Evolutionary conservation across 2,797 vertebrate species (phyloP), one percentile per base, ranked within the genome.

Genomic region (Acipenser ruthenus): DNA sequence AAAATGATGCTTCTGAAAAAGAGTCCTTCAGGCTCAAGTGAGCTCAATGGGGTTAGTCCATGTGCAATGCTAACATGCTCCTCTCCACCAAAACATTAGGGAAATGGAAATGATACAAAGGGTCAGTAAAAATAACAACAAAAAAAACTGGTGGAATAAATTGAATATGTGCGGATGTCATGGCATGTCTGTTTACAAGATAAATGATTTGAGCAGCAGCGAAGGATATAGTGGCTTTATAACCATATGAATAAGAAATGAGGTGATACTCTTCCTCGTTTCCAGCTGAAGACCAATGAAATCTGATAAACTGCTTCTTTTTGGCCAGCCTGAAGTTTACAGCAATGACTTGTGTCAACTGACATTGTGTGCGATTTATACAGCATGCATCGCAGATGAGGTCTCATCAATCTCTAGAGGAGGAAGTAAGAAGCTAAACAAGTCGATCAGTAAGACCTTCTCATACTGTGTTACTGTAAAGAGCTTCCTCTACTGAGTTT

Each of bases 231-330:
- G 80, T 90, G 79, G 86, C 87, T 83, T 77, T 78, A 74, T 65
- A 67, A 77, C 79, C 37, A 37, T 76, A 89, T 90, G 83, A 90
- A 90, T 89, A 90, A 90, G 89, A 88, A 87, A 90, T 90, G 75
- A 80, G 82, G 80, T 81, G 80, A 82, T 83, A 84, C 81, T 85
- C 81, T 82, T 89, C 86, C 85, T 77, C 75, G 76, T 84, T 86
- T 83, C 78, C 84, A 74, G 85, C 86, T 88, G 83, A 90, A 89
- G 87, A 86, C 83, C 86, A 87, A 88, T 90, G 90, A 90, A 90
- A 90, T 72, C 78, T 84, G 87, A 90, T 89, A 84, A 89, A 90
- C 84, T 87, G 87, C 88, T 85, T 91, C 82, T 83, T 88, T 37
- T 85, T 82, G 84, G 86, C 74, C 80, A 73, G 85, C 83, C 81